Percentiles rank a stretch among this genome's conserved stretches.
Evolutionary conservation across 2,797 vertebrate genomes (phyloP).

Genomic region (Menidia menidia): DNA sequence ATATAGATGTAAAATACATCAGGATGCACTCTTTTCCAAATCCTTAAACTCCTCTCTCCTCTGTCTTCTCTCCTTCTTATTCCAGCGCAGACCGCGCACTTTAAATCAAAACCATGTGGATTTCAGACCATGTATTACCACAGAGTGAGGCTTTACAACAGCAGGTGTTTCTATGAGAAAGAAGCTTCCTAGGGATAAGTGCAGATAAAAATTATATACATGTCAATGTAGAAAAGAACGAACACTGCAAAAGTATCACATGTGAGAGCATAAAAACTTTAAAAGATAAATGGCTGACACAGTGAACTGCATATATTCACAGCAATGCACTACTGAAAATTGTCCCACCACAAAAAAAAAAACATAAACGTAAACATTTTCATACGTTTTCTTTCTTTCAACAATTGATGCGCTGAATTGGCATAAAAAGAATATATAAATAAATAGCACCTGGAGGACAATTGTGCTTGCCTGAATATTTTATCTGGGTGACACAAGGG

Average conservation of each 20-base stretch:
- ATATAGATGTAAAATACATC: constrained; percentile 53
- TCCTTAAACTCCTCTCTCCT: constrained; percentile 64
- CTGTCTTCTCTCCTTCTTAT: constrained; percentile 59
- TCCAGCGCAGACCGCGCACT: constrained; percentile 61
- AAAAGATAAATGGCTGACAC: not conserved
- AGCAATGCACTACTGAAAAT: not conserved
- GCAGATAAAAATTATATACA: constrained; percentile 9
- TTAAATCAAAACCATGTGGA: constrained; percentile 50
- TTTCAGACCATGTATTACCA: constrained; percentile 53
- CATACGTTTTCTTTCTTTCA: not conserved
- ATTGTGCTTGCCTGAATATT: constrained; percentile 28
- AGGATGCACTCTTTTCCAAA: constrained; percentile 57
- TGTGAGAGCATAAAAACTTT: not conserved
- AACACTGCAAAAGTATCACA: constrained; percentile 6
- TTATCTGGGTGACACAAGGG: constrained; percentile 43
- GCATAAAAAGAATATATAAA: constrained; percentile 8
- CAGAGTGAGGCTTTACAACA: constrained; percentile 39
- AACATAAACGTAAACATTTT: not conserved
- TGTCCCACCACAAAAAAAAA: not conserved
- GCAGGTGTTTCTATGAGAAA: constrained; percentile 8
- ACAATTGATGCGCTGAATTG: not conserved
- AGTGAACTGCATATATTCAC: not conserved
- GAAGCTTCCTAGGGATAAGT: not conserved
- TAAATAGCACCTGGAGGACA: constrained; percentile 28
- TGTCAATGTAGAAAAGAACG: constrained; percentile 7